These are phyloP conservation scores for Hemaris fuciformis DNA, from an alignment of 2,888 invertebrate species.

Conservation along the genomic window DNA sequence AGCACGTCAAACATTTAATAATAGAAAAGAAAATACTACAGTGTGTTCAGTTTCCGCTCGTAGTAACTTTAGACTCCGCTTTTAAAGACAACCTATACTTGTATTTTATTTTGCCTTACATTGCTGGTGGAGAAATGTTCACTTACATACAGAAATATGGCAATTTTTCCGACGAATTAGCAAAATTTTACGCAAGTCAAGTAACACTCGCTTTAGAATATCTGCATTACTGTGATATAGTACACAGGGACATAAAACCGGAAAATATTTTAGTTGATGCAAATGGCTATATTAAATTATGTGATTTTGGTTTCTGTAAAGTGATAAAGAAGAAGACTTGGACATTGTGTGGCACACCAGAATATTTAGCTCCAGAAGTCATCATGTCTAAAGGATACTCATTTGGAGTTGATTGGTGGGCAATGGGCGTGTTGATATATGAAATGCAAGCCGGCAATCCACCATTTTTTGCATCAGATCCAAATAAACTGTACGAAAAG, in stretches of 20 bases:
- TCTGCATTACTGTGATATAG: constrained; percentile 90
- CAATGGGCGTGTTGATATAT: constrained; percentile 91
- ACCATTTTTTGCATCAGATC: constrained; percentile 94
- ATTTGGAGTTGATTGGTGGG: constrained; percentile 97
- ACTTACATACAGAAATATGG: constrained; percentile 85
- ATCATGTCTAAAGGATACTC: constrained; percentile 95
- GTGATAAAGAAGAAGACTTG: constrained; percentile 87
- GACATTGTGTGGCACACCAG: constrained; percentile 97
- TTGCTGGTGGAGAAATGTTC: constrained; percentile 93
- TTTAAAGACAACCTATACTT: constrained; percentile 93
- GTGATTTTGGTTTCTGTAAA: constrained; percentile 97
- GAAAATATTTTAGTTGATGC: constrained; percentile 92
- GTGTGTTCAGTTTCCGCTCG: constrained; percentile 91
- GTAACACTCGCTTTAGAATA: constrained; percentile 94
- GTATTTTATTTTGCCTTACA: constrained; percentile 91
- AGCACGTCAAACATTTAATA: constrained; percentile 92
- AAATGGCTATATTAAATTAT: constrained; percentile 89
- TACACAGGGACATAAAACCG: constrained; percentile 95
- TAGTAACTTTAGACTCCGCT: constrained; percentile 88
- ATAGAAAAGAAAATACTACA: constrained; percentile 94
- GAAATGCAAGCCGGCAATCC: constrained; percentile 95
- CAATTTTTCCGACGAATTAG: constrained; percentile 86
- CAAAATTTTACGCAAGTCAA: constrained; percentile 95
- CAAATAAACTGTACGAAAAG: constrained; percentile 95
- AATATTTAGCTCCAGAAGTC: constrained; percentile 96